phyloP scores from a whole-genome alignment of 2,797 vertebrate species.

The Meda fulgida region DNA sequence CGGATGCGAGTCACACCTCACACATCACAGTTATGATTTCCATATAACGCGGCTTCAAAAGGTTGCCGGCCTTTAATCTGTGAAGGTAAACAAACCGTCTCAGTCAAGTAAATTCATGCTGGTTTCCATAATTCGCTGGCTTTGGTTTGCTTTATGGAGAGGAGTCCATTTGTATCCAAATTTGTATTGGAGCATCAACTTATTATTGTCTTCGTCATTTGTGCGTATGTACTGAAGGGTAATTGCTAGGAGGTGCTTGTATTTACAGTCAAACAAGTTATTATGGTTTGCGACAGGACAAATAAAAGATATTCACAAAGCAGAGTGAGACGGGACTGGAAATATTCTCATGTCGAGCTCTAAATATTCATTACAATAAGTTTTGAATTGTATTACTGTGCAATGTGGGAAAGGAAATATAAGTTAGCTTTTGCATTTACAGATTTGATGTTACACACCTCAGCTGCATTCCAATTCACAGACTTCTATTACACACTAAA shows the following conservation, averaged over 20 bases:
- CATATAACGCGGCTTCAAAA: slow-evolving; percentile 15
- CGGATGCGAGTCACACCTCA: not conserved
- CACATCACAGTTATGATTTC: slow-evolving; percentile 1
- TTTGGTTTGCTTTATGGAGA: slow-evolving; percentile 30
- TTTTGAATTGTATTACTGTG: not conserved
- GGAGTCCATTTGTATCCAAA: not conserved
- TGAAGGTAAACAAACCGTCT: slow-evolving; percentile 30
- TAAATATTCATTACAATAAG: not conserved
- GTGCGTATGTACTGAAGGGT: not conserved
- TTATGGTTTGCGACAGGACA: not conserved
- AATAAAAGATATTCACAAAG: not conserved
- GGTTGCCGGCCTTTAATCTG: slow-evolving; percentile 21
- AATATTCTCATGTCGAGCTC: slow-evolving; percentile 2
- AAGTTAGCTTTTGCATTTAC: not conserved
- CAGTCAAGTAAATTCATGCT: slow-evolving; percentile 24
- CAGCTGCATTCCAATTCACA: not conserved
- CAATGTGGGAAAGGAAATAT: not conserved
- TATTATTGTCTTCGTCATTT: slow-evolving; percentile 13
- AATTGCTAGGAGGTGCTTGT: slow-evolving; percentile 19
- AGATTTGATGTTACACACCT: not conserved
- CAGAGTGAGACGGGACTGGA: not conserved
- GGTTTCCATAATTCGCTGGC: slow-evolving; percentile 33
- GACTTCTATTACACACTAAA: not conserved
- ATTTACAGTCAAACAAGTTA: slow-evolving; percentile 39
- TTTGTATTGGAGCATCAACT: slow-evolving; percentile 3